A percentile compares a stretch with the other conserved stretches of the same genome.
Conservation (phyloP, 2,888 invertebrate genomes). For the Ormyrus rosae region DNA sequence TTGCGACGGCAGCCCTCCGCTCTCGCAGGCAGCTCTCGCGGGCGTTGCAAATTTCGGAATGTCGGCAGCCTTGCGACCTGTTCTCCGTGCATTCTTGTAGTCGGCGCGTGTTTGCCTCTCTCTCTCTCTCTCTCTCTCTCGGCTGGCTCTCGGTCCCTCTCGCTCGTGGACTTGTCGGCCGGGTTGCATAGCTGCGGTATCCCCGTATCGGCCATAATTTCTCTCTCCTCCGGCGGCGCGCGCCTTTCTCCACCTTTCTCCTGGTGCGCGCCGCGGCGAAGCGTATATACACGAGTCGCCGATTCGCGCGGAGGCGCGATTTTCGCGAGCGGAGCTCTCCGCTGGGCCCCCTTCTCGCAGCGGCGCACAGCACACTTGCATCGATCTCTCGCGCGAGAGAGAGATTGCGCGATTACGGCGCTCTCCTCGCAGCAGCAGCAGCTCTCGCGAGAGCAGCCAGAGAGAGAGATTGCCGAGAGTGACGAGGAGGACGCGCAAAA, state of each 20-base stretch:
- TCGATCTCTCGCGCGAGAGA: too few relatives aligned
- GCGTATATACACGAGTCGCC: too few relatives aligned
- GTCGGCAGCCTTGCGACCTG: conserved; percentile 22
- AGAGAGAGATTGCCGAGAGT: too few relatives aligned
- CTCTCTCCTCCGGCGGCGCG: neutral
- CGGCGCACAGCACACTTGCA: too few relatives aligned
- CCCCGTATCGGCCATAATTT: neutral
- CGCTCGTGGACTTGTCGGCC: neutral
- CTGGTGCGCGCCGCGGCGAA: neutral
- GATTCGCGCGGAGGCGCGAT: too few relatives aligned
- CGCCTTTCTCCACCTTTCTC: conserved; percentile 3
- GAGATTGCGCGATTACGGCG: too few relatives aligned
- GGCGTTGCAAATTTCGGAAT: conserved; percentile 12
- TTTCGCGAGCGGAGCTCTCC: too few relatives aligned
- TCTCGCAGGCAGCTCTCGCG: neutral
- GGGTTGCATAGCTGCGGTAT: neutral
- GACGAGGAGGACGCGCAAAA: too few relatives aligned
- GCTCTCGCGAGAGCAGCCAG: too few relatives aligned
- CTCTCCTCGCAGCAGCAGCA: too few relatives aligned
- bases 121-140: neutral
- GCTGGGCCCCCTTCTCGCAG: too few relatives aligned
- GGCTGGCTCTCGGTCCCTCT: neutral
- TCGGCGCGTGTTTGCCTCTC: neutral
- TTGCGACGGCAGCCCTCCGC: neutral
- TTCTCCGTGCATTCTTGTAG: neutral